Conservation (phyloP, 1,140 invertebrate genomes). For the Leptinotarsa undecemlineata region DNA sequence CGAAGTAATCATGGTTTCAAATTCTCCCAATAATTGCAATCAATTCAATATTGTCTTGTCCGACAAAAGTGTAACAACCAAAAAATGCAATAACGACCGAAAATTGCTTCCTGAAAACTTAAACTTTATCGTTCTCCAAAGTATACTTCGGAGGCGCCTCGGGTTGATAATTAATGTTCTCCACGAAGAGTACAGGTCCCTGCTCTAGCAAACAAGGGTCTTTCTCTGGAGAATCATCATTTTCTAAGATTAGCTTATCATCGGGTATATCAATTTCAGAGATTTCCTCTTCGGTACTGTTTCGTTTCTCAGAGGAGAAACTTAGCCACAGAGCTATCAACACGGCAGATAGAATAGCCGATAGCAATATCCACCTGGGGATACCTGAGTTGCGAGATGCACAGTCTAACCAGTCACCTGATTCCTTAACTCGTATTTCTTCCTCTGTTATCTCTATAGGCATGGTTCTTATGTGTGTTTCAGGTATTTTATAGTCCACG, state of each 20-base stretch:
- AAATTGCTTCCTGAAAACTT: not conserved
- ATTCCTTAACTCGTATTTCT: slow-evolving; percentile 26
- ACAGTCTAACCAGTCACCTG: slow-evolving; percentile 47
- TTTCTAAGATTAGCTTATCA: slow-evolving; percentile 30
- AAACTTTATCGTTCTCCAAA: slow-evolving; percentile 30
- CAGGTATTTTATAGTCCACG: slow-evolving; percentile 48
- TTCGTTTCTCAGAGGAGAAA: slow-evolving; percentile 34
- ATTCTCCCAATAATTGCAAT: too few species aligned
- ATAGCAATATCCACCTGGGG: slow-evolving; percentile 43
- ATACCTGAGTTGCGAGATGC: slow-evolving; percentile 46
- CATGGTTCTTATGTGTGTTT: slow-evolving; percentile 45
- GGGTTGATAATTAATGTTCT: not conserved
- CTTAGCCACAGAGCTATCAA: slow-evolving; percentile 41
- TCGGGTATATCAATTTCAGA: slow-evolving; percentile 28
- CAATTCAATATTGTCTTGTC: too few species aligned
- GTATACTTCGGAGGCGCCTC: slow-evolving; percentile 32
- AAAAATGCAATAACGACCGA: too few species aligned
- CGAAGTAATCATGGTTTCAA: too few species aligned
- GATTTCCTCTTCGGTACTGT: slow-evolving; percentile 11
- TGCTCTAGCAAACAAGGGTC: slow-evolving; percentile 19
- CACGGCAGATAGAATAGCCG: slow-evolving; percentile 38
- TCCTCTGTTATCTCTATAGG: slow-evolving; percentile 42
- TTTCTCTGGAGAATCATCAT: slow-evolving; percentile 23
- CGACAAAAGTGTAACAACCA: too few species aligned
- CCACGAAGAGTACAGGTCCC: not conserved